Base-by-base conservation (phyloP, 2,888 invertebrate genomes). In the Atrina japonica region DNA sequence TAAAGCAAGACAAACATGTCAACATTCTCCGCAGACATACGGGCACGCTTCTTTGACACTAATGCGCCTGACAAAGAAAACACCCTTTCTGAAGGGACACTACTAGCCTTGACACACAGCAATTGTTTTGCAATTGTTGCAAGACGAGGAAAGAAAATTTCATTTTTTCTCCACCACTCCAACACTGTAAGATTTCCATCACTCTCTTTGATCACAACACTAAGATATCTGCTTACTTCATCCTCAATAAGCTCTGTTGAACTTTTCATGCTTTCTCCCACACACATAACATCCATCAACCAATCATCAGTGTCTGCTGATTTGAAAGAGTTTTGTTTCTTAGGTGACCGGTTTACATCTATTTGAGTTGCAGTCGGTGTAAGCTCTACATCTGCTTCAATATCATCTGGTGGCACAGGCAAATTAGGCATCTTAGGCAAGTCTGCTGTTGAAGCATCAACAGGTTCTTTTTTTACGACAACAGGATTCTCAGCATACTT, bases 241-340 rank as follows among this genome's bases (percentile, higher is more conserved):
- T n/a, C n/a, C n/a, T n/a, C n/a, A n/a, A n/a, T n/a, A n/a, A n/a
- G 7, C 7, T 30, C 58, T 41, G 5, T 14, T 11, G n/a, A 11
- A 27, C n/a, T 43, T n/a, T 11, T 18, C 14, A 43, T 18, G 41
- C 27, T 53, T 53, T 53, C 43, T 11, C 66, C 66, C 21, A 59
- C 41, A 40, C 59, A 66, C 21, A 66, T 25, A 3, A 66, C 52
- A 49, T 66, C 66, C 5, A 14, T 11, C 7, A 66, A 27, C 58
- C 58, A 66, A 16, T 66, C 41, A n/a, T 59, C 66, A 14, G 58
- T 58, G 16, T 66, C 58, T 3, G 27, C 40, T 18, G 64, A 64
- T 27, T 64, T 63, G n/a, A n/a, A n/a, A n/a, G n/a, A n/a, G n/a
- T n/a, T n/a, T n/a, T n/a, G n/a, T n/a, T n/a, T n/a, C n/a, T n/a